Conservation (phyloP, 1,140 invertebrate genomes). For the Luehdorfia chinensis region DNA sequence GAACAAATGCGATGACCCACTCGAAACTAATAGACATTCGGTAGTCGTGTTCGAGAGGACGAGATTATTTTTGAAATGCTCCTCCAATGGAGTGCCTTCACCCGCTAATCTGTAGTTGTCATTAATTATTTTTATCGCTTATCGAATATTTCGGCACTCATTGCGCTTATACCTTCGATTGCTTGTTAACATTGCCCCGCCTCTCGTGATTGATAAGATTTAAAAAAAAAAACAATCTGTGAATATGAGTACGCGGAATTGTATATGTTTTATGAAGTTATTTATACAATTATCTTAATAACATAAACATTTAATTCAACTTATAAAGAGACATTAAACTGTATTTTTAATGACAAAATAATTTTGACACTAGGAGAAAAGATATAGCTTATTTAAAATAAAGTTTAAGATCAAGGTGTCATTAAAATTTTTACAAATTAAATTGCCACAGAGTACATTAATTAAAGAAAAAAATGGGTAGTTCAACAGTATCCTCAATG, state of each 20-base stretch:
- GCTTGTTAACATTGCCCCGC: slow-evolving; percentile 46
- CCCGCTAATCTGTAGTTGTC: slow-evolving; percentile 67
- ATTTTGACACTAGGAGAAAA: too few relatives aligned
- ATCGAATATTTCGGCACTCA: slow-evolving; percentile 69
- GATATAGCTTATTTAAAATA: too few relatives aligned
- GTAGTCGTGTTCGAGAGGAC: slow-evolving; percentile 58
- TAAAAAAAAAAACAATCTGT: slow-evolving; percentile 7
- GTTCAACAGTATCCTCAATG: background rate
- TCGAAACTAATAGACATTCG: slow-evolving; percentile 65
- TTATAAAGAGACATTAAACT: too few relatives aligned
- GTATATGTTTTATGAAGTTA: too few relatives aligned
- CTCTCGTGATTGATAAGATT: slow-evolving; percentile 19
- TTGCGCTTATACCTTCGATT: slow-evolving; percentile 45
- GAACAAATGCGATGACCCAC: slow-evolving; percentile 40
- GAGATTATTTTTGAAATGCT: slow-evolving; percentile 74
- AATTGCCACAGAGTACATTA: slow-evolving; percentile 6
- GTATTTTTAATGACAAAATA: too few relatives aligned
- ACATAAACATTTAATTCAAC: too few relatives aligned
- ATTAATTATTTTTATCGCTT: slow-evolving; percentile 77
- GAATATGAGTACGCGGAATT: too few relatives aligned
- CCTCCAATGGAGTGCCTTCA: slow-evolving; percentile 70
- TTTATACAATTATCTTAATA: too few relatives aligned
- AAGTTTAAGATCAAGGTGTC: too few relatives aligned
- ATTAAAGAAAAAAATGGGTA: slow-evolving; percentile 7
- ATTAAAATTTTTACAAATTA: too few relatives aligned